Percentiles rank a stretch among this genome's conserved stretches.
Evolutionary conservation across 2,888 invertebrate species (phyloP).

Genomic region (Slavum lentiscoides): DNA sequence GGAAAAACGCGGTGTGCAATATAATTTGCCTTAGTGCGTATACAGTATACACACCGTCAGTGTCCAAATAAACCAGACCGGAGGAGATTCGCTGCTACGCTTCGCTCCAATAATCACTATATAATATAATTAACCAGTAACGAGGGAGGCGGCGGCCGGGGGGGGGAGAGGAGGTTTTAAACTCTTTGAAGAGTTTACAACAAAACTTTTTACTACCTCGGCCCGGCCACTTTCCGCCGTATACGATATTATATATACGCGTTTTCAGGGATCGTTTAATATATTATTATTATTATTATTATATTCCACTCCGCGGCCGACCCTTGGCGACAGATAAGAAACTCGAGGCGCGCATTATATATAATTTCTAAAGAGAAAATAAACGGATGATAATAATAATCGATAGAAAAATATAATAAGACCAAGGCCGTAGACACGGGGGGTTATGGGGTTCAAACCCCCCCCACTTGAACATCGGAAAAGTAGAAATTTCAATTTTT

Average conservation of each 20-base stretch:
- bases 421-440: too few species aligned
- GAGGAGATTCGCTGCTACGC: conserved; percentile 36
- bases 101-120: conserved; percentile 53
- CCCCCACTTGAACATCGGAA: too few species aligned
- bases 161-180: too few species aligned
- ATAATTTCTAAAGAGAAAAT: too few species aligned
- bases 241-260: too few species aligned
- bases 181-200: conserved; percentile 52
- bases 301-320: conserved; percentile 15
- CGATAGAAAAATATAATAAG: too few species aligned
- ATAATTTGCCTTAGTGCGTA: conserved; percentile 35
- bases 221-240: too few species aligned
- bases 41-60: background rate
- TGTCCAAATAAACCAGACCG: conserved; percentile 48
- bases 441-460: too few species aligned
- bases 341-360: too few species aligned
- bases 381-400: too few species aligned
- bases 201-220: conserved; percentile 51
- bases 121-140: conserved; percentile 52
- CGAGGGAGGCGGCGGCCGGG: too few species aligned
- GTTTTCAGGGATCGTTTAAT: conserved; percentile 23
- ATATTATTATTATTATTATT: conserved; percentile 15
- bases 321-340: conserved; percentile 24
- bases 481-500: too few species aligned
- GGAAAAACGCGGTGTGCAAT: conserved; percentile 52